Base-by-base conservation (phyloP, 2,797 vertebrate genomes). In the Sebastes alutus region DNA sequence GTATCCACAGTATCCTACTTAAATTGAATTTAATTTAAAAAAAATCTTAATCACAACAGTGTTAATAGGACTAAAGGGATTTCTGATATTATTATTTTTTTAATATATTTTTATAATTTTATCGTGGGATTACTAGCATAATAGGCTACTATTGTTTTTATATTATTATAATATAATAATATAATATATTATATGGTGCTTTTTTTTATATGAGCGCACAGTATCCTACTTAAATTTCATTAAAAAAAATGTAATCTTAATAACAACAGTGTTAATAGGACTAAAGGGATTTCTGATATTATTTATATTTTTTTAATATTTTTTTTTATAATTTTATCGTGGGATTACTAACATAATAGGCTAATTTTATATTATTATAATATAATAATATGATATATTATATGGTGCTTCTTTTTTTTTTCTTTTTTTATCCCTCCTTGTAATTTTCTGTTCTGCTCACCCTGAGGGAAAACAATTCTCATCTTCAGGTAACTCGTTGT, bases 401-500 rank as follows among this genome's bases (percentile, higher is more conserved):
- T 33, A 62, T 7, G 60, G 11, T 20, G 22, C 20, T 56, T 11
- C 5, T 23, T 49, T 49, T 11, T 4, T 13, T n/a, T 0, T 1
- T 10, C 5, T 1, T 12, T 49, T 49, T 27, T 13, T 27, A 27
- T 35, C 18, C 32, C 20, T 55, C 25, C 13, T 12, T 12, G 2
- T 25, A 38, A 27, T 22, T 9, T 22, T 5, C 13, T 18, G 1
- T 38, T 79, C 42, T 38, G 42, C 97, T 96, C 97, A 99, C 98
- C 98, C 97, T 99, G 97, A 68, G 98, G 98, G 87, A 99, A 99
- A 92, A 99, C 97, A 75, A 98, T 97, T 72, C 98, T 96, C 98
- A 99, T 99, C 95, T 98, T 99, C 92, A 99, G 95, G 93, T 99
- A 99, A 91, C 98, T 99, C 69, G 98, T 99, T 11, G 98, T 99